Percentiles rank a stretch among this genome's conserved stretches.
Evolutionary conservation across 2,113 vertebrate species (phyloP).

Genomic region (Xenus cinereus): DNA sequence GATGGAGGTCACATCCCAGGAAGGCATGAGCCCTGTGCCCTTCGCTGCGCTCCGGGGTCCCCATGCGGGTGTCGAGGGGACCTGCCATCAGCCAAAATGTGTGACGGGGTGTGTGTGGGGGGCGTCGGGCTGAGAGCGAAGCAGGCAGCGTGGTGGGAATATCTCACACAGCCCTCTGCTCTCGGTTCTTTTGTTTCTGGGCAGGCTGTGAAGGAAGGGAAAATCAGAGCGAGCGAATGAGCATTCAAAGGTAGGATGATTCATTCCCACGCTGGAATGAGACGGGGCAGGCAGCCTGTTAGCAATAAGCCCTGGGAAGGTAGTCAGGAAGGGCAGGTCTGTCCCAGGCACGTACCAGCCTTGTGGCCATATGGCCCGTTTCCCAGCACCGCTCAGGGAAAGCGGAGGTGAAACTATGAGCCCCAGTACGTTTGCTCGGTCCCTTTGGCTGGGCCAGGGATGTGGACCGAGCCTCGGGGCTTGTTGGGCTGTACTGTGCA

Average conservation of each 20-base stretch:
- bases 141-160: background rate
- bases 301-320: slow-evolving; percentile 4
- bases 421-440: fast-evolving
- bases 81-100: background rate
- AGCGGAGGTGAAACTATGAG: background rate
- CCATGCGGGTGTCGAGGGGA: background rate
- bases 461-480: background rate
- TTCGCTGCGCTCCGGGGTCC: background rate
- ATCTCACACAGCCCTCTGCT: background rate
- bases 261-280: slow-evolving; percentile 38
- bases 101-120: background rate
- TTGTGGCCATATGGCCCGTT: background rate
- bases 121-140: background rate
- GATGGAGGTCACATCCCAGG: background rate
- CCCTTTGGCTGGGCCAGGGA: background rate
- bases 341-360: slow-evolving; percentile 19
- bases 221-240: background rate
- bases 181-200: background rate
- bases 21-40: background rate
- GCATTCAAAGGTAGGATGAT: slow-evolving; percentile 10
- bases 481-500: fast-evolving
- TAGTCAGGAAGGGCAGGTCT: slow-evolving; percentile 44
- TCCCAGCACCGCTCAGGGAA: background rate
- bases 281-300: background rate
- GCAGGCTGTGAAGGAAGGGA: background rate